A percentile compares a stretch with the other conserved stretches of the same genome.
These are phyloP conservation scores for Hecatera dysodea DNA, from an alignment of 2,888 invertebrate genomes.

Conservation along the genomic window DNA sequence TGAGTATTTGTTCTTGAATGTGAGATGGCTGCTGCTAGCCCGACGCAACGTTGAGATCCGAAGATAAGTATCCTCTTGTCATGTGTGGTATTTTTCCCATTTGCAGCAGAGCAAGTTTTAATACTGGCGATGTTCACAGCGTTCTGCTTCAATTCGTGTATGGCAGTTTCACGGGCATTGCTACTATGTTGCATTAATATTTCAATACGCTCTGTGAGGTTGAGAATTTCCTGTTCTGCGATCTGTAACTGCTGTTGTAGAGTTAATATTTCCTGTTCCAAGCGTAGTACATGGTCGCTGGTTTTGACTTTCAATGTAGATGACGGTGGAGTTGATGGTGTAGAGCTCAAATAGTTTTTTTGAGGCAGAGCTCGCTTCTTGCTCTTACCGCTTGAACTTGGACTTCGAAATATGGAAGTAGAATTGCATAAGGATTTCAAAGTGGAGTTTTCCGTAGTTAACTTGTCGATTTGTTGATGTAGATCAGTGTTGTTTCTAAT, in stretches of 20 bases:
- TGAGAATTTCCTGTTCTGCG: slow-evolving; percentile 9
- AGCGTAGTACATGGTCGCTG: neutral
- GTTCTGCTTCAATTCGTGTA: neutral
- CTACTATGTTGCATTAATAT: neutral
- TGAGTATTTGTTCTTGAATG: neutral
- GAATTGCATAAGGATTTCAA: no score
- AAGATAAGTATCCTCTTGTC: slow-evolving; percentile 2
- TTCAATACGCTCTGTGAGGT: slow-evolving; percentile 9
- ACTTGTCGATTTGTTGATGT: no score
- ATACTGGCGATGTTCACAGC: neutral
- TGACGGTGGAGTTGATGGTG: no score
- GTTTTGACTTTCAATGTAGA: no score
- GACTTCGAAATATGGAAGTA: no score
- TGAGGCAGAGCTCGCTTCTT: no score
- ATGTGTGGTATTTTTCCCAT: neutral
- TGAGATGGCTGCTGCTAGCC: neutral
- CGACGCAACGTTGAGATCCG: neutral
- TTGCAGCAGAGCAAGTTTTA: neutral
- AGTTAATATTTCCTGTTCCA: slow-evolving; percentile 19
- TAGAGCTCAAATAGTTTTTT: no score
- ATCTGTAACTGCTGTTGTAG: slow-evolving; percentile 4
- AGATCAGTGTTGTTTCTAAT: slow-evolving; percentile 15
- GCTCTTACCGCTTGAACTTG: no score
- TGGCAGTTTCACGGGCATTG: neutral
- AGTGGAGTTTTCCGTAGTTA: no score